A percentile compares a stretch with the other conserved stretches of the same genome.
These are phyloP conservation scores for Avahi laniger DNA, from an alignment of 2,797 vertebrate species.

Conservation along the genomic window DNA sequence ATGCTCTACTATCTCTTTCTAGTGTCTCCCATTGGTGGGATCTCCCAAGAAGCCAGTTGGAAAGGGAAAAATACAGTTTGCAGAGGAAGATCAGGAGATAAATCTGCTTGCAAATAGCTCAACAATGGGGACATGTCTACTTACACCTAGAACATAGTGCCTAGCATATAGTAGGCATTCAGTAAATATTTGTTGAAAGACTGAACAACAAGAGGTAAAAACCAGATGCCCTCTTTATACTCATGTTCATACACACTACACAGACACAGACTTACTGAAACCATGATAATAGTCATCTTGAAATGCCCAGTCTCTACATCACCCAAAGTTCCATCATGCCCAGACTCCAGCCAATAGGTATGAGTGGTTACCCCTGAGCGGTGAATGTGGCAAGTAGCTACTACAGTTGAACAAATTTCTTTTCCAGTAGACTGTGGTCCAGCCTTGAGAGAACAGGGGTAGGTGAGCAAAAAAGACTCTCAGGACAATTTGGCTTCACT, in stretches of 20 bases:
- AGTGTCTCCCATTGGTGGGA: background rate
- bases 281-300: background rate
- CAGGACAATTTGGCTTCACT: background rate
- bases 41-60: background rate
- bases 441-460: background rate
- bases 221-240: background rate
- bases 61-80: background rate
- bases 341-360: background rate
- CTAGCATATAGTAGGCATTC: background rate
- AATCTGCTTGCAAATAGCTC: background rate
- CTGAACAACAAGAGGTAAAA: constrained; percentile 16
- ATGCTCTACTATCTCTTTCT: background rate
- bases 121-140: background rate
- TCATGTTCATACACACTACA: background rate
- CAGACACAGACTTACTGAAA: background rate
- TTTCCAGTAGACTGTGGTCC: background rate
- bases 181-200: constrained; percentile 26
- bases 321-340: background rate
- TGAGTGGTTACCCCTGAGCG: background rate
- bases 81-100: background rate
- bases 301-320: background rate
- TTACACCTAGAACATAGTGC: background rate
- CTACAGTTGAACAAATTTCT: background rate
- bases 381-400: background rate
- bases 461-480: background rate